Evolutionary conservation across 1,140 invertebrate genomes (phyloP).

Genomic region (Notospermus geniculatus): DNA sequence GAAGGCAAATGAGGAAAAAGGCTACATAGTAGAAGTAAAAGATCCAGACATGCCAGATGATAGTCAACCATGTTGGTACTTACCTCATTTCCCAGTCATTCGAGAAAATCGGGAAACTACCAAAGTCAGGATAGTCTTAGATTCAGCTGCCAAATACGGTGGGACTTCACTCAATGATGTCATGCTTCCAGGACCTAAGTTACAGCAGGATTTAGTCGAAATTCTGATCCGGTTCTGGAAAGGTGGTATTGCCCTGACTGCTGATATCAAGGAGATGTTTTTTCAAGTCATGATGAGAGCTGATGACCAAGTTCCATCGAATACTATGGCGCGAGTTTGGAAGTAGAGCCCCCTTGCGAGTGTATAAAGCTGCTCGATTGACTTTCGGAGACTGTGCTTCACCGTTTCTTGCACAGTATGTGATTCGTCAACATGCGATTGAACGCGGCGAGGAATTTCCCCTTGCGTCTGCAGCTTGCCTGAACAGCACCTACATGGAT

Average conservation of each 20-base stretch:
- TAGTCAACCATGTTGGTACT: slow-evolving; percentile 16
- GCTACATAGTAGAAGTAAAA: neutral
- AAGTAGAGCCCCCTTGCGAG: neutral
- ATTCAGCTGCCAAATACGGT: slow-evolving; percentile 17
- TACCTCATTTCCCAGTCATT: slow-evolving; percentile 22
- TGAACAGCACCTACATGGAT: slow-evolving; percentile 8
- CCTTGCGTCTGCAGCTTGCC: neutral
- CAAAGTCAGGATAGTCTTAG: slow-evolving; percentile 23
- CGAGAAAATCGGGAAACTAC: slow-evolving; percentile 14
- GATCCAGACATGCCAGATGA: neutral
- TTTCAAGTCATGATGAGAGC: slow-evolving; percentile 7
- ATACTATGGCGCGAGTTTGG: slow-evolving; percentile 11
- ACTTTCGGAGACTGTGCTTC: slow-evolving; percentile 18
- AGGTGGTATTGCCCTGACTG: slow-evolving; percentile 17
- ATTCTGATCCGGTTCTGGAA: slow-evolving; percentile 28
- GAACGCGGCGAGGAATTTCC: neutral
- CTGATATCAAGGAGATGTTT: slow-evolving; percentile 26
- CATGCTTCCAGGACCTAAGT: slow-evolving; percentile 37
- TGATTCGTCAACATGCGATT: neutral
- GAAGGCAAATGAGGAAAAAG: neutral
- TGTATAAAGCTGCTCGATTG: slow-evolving; percentile 16
- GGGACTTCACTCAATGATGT: slow-evolving; percentile 17
- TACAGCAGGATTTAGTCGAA: slow-evolving; percentile 41
- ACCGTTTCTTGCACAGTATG: slow-evolving; percentile 17
- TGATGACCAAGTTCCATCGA: slow-evolving; percentile 13